Evolutionary conservation across 2,888 invertebrate genomes (phyloP), one percentile per base, ranked within the genome.

Genomic region (Ichneumon xanthorius): DNA sequence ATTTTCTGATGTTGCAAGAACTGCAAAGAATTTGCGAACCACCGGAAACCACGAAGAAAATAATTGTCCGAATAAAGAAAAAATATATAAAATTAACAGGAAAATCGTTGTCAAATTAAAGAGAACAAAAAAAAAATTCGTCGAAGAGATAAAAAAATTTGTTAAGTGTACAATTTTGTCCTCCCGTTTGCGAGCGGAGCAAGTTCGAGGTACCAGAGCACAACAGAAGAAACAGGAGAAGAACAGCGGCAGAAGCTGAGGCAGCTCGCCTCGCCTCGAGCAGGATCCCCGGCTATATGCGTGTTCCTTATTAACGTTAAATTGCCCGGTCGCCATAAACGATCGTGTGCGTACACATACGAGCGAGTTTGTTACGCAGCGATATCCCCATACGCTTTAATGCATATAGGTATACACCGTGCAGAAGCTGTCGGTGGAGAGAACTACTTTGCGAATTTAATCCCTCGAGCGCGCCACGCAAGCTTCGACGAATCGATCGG

Each of bases 271-370:
- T 78, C 76, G 50, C 80, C 80, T 78, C 76, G 50, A 81, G 81
- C 84, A 81, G 84, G 77, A 81, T 84, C 84, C 72, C 61, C 68
- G 73, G 33, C 72, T 63, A 79, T 79, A 79, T 82, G 79, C 72
- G 77, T 82, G 81, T 84, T 84, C 81, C 82, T 86, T 82, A 84
- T 82, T 79, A 82, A 84, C 76, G 82, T 80, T 84, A 82, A 82
- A 82, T 78, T 78, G 76, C 76, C 78, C 68, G 84, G 82, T 82
- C 81, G 82, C 79, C 81, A 82, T 84, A 86, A 86, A 84, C 86
- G 80, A 84, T 84, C 84, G 53, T 78, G 61, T 78, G 82, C 70
- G 75, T 86, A 84, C 67, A 70, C 82, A 77, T 72, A 77, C 78
- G 67, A 82, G 80, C 73, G 48, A 84, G 68, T 84, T 84, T 80